Evolutionary conservation across 2,797 vertebrate species (phyloP).

Genomic region (Protonibea diacanthus): DNA sequence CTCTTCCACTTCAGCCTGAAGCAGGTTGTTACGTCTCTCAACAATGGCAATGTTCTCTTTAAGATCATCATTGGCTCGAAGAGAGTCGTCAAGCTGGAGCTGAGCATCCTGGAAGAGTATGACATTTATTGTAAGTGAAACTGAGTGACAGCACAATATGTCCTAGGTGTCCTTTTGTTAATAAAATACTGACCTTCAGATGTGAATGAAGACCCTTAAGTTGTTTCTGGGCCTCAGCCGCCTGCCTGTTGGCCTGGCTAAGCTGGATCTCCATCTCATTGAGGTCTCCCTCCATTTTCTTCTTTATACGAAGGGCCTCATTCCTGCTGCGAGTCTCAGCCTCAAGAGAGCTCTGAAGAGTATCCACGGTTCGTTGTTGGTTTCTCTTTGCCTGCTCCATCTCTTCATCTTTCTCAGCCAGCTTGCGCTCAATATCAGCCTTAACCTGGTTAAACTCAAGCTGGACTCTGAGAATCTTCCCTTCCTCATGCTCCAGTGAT

Average conservation of each 20-base stretch:
- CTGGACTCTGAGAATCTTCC: slow-evolving; percentile 91
- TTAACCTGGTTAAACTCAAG: slow-evolving; percentile 91
- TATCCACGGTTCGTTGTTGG: no score
- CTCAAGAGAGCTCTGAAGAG: slow-evolving; percentile 90
- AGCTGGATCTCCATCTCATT: slow-evolving; percentile 95
- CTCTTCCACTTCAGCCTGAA: slow-evolving; percentile 86
- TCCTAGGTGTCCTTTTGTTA: no score
- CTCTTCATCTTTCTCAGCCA: slow-evolving; percentile 92
- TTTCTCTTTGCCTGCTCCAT: no score
- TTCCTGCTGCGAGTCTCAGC: slow-evolving; percentile 85
- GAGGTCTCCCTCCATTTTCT: slow-evolving; percentile 92
- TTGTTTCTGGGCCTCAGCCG: slow-evolving; percentile 89
- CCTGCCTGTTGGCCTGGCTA: slow-evolving; percentile 85
- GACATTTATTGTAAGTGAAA: no score
- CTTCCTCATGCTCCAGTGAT: slow-evolving; percentile 91
- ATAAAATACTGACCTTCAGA: no score
- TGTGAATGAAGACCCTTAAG: slow-evolving; percentile 85
- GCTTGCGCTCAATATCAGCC: slow-evolving; percentile 90
- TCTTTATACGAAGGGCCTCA: slow-evolving; percentile 87
- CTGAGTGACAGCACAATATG: no score
- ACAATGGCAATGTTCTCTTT: slow-evolving; percentile 81
- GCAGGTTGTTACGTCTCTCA: slow-evolving; percentile 79
- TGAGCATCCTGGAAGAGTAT: slow-evolving; percentile 85
- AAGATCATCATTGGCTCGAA: slow-evolving; percentile 74
- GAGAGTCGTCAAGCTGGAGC: slow-evolving; percentile 81